Conservation (phyloP, 2,113 vertebrate species). For the Saccopteryx bilineata region DNA sequence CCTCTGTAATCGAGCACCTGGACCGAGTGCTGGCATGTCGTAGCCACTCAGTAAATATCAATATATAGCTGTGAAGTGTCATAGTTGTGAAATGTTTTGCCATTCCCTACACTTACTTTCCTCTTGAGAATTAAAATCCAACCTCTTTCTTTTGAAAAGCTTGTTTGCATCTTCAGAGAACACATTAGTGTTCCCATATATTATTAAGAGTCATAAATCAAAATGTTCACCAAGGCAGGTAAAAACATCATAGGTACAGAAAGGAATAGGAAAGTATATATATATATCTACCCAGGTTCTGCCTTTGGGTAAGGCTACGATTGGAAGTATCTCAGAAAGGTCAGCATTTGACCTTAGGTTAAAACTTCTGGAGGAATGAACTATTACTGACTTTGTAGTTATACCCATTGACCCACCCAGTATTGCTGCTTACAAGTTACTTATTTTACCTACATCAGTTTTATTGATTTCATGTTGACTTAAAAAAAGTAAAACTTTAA, state of each 20-base stretch:
- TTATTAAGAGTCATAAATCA: constrained; percentile 9
- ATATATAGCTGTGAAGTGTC: neutral
- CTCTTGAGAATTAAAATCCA: constrained; percentile 48
- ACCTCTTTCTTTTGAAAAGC: neutral
- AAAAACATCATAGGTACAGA: neutral
- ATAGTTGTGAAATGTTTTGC: constrained; percentile 12
- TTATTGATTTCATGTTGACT: constrained; percentile 12
- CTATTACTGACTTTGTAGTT: neutral
- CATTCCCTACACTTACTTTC: neutral
- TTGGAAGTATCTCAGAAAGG: neutral
- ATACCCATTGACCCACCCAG: neutral
- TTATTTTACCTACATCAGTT: neutral
- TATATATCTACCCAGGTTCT: neutral
- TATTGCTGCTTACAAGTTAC: neutral
- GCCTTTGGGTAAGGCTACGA: neutral
- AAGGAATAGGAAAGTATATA: neutral
- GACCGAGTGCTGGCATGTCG: neutral
- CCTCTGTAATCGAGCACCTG: neutral
- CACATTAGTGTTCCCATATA: neutral
- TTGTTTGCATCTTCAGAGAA: constrained; percentile 4
- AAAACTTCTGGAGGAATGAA: neutral
- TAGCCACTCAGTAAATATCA: neutral
- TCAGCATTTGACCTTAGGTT: neutral
- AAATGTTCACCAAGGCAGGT: neutral
- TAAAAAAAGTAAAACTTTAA: constrained; percentile 1